Conservation (phyloP, 2,113 vertebrate genomes). For the Puffinus mauretanicus region DNA sequence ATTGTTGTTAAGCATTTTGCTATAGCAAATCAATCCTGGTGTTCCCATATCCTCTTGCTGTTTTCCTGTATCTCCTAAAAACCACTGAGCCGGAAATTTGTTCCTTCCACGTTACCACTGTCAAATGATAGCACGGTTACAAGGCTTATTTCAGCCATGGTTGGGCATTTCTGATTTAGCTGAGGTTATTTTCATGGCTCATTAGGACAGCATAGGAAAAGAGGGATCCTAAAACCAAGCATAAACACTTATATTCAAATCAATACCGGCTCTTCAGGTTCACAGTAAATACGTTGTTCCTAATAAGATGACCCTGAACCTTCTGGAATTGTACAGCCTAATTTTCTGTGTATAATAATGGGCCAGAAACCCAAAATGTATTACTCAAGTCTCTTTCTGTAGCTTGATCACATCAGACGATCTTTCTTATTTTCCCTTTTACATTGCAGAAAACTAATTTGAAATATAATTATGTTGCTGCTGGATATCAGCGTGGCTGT, state of each 20-base stretch:
- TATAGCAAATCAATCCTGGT: neutral
- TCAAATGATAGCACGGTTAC: neutral
- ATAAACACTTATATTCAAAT: conserved; percentile 13
- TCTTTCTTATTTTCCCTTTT: conserved; percentile 54
- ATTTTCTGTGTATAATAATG: conserved; percentile 25
- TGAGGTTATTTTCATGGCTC: conserved; percentile 20
- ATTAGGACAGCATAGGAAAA: neutral
- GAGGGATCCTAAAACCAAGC: neutral
- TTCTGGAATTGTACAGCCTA: conserved; percentile 1
- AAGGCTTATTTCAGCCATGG: neutral
- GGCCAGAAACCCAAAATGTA: neutral
- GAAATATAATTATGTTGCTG: conserved; percentile 62
- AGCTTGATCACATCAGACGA: conserved; percentile 1
- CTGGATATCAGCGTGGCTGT: conserved; percentile 16
- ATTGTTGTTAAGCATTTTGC: neutral
- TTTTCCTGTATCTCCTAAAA: neutral
- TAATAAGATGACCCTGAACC: conserved; percentile 46
- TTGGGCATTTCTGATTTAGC: neutral
- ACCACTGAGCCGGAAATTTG: neutral
- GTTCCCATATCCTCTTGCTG: neutral
- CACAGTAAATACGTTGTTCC: conserved; percentile 46
- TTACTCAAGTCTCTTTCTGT: neutral
- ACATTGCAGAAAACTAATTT: conserved; percentile 59
- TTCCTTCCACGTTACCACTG: neutral
- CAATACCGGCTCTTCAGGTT: conserved; percentile 10